phyloP scores from a whole-genome alignment of 2,113 vertebrate genomes.

The Danio rerio region GRCz12tu NC_133180.1:44594501-44595000 shows the following conservation, averaged over 20 bases:
- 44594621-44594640: too few species aligned
- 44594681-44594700: neutral
- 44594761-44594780: neutral
- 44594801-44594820: slow-evolving; percentile 1
- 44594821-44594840: neutral
- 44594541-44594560: too few species aligned
- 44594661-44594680: too few species aligned
- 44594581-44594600: too few species aligned
- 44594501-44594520: too few species aligned
- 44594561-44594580: too few species aligned
- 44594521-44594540: too few species aligned
- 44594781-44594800: neutral
- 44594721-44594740: neutral
- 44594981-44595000: slow-evolving; percentile 65
- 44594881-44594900: slow-evolving; percentile 2
- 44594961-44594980: slow-evolving; percentile 58
- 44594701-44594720: neutral
- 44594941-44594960: slow-evolving; percentile 50
- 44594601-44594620: too few species aligned
- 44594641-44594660: too few species aligned
- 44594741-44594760: neutral
- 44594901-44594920: slow-evolving; percentile 3
- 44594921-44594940: slow-evolving; percentile 30
- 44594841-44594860: neutral
- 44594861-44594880: neutral